Evolutionary conservation across 2,888 invertebrate species (phyloP), one percentile per base, ranked within the genome.

Genomic region (Embidobia sp.): DNA sequence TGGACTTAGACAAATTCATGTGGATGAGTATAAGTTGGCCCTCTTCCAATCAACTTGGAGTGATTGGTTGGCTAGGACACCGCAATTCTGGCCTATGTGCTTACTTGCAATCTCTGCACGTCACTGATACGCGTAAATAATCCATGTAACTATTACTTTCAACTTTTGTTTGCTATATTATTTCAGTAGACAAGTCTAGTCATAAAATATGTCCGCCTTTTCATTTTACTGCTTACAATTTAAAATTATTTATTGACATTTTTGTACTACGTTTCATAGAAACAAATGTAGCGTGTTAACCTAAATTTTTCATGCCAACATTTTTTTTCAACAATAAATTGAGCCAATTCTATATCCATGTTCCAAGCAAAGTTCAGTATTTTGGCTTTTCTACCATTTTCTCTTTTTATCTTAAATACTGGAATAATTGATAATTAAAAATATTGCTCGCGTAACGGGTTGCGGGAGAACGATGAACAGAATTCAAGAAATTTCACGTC

Each of bases 31-130:
- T 78, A 77, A 86, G 80, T 84, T 88, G 88, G 87, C 87, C 61
- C 27, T 63, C 63, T 79, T 86, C 88, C 87, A 88, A 86, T 82
- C 84, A 85, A 86, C 85, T 87, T 83, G 79, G 75, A 85, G 80
- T 87, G 86, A 87, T 86, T 86, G 85, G 84, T 84, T 85, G 63
- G 6, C 19, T n/a, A n/a, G n/a, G n/a, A n/a, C n/a, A n/a, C n/a
- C n/a, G n/a, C n/a, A n/a, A n/a, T n/a, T n/a, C n/a, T n/a, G n/a
- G n/a, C n/a, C n/a, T n/a, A n/a, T n/a, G n/a, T n/a, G n/a, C n/a
- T n/a, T n/a, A n/a, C n/a, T n/a, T n/a, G n/a, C n/a, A n/a, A n/a
- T n/a, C n/a, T n/a, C n/a, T n/a, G n/a, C n/a, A n/a, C n/a, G n/a
- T n/a, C n/a, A n/a, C n/a, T n/a, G n/a, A n/a, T n/a, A n/a, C n/a